These are phyloP conservation scores for Entomobrya multifasciata DNA, from an alignment of 2,888 invertebrate species.

Conservation along the genomic window DNA sequence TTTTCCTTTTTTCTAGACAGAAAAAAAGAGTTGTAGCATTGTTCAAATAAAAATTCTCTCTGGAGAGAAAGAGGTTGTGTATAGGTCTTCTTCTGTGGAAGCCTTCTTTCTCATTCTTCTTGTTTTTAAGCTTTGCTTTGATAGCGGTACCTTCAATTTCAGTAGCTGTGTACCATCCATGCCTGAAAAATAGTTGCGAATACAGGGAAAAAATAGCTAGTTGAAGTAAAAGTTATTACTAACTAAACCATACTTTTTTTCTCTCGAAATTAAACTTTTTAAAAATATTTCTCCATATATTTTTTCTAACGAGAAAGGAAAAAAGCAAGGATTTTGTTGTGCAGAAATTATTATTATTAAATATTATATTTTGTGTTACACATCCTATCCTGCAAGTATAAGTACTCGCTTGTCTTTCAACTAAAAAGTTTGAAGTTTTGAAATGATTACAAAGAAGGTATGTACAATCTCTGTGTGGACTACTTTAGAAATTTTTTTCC, in stretches of 20 bases:
- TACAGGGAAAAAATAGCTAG: background rate
- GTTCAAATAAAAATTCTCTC: conserved; percentile 55
- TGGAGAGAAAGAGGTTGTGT: conserved; percentile 13
- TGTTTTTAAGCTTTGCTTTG: conserved; percentile 5
- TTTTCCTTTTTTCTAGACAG: background rate
- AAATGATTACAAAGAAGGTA: too few species aligned
- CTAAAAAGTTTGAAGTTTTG: background rate
- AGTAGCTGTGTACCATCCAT: background rate
- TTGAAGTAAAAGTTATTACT: background rate
- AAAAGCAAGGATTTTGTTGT: background rate
- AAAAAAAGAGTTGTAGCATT: conserved; percentile 34
- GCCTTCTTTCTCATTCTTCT: conserved; percentile 19
- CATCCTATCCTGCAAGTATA: too few species aligned
- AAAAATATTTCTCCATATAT: too few species aligned
- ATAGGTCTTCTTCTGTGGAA: conserved; percentile 27
- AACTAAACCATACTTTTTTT: conserved; percentile 14
- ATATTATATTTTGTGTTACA: conserved; percentile 25
- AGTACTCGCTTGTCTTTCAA: conserved; percentile 32
- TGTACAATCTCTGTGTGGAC: background rate
- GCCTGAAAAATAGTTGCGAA: background rate
- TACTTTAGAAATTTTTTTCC: background rate
- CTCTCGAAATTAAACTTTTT: background rate
- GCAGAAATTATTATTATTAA: conserved; percentile 9
- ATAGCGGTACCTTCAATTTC: background rate
- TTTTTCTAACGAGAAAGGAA: background rate